These are phyloP conservation scores for Montipora sp. DNA, from an alignment of 64 coral and sea anemone genomes.

Conservation along the genomic window DNA sequence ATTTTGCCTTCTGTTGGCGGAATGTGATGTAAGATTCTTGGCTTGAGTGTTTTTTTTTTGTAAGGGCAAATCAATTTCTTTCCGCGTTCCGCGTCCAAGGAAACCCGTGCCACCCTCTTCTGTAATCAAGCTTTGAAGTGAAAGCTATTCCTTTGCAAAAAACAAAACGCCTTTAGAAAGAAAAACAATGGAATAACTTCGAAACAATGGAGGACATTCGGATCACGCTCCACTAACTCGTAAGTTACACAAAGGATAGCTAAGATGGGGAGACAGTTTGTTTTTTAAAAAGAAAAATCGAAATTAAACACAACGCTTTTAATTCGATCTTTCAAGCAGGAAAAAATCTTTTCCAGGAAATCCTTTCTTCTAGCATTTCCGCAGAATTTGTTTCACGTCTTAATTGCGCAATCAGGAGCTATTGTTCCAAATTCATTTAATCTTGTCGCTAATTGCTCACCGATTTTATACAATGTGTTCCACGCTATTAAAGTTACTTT, in stretches of 20 bases:
- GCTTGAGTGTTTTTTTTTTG: too few species aligned
- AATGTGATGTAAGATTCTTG: too few species aligned
- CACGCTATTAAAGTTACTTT: not conserved
- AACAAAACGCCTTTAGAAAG: not conserved
- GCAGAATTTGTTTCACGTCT: not conserved
- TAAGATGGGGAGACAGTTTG: not conserved
- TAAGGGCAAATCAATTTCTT: not conserved
- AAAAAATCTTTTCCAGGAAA: not conserved
- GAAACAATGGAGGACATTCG: too few species aligned
- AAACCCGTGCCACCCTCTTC: constrained; percentile 7
- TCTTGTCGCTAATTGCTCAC: not conserved
- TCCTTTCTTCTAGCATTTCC: not conserved
- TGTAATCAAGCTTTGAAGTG: constrained; percentile 23
- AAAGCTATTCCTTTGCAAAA: not conserved
- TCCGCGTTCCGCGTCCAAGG: not conserved
- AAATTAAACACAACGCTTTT: too few species aligned
- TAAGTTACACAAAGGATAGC: not conserved
- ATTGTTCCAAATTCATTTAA: constrained; percentile 26
- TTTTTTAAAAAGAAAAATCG: too few species aligned
- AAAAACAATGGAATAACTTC: not conserved
- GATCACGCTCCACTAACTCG: not conserved
- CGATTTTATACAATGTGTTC: not conserved
- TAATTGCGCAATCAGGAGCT: not conserved
- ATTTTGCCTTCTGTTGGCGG: too few species aligned
- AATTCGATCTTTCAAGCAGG: not conserved